Evolutionary conservation across 2,113 vertebrate species (phyloP), one percentile per base, ranked within the genome.

Genomic region (Poeciliopsis turrubarensis): DNA sequence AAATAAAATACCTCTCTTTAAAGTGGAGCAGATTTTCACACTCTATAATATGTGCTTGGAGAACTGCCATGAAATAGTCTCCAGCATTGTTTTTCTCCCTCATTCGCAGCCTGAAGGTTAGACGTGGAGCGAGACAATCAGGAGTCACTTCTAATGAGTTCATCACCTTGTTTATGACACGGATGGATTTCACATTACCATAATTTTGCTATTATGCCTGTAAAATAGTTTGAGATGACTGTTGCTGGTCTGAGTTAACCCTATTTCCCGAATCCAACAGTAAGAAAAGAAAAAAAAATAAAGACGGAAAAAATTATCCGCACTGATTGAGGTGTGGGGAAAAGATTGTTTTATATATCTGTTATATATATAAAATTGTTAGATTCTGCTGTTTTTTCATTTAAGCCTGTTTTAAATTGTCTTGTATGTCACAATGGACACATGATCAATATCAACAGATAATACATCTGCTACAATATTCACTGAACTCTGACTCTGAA

Each of bases 131-230:
- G 27, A 22, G 32, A 31, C 66, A 63, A 79, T 66, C 29, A 27
- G 47, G 54, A 82, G 69, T 78, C 54, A 75, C 80, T 81, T 77
- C 51, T 70, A 79, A 89, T 86, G 72, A 87, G 86, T 86, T 91
- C 78, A 84, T 75, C 85, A 85, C 81, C 82, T 81, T 62, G 44
- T 75, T n/a, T 73, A 63, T 71, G 63, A 30, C 57, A 72, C 37
- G 72, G 44, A 70, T 51, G 29, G 70, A 51, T 70, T 74, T 89
- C 47, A 84, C 80, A 87, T 79, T 65, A 77, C 65, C 74, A 79
- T 75, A 80, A 87, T 85, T 65, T 72, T 60, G 70, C 60, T 41
- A 81, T 86, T 87, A 77, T 80, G 71, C 78, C 65, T 83, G 68
- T 47, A 64, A 81, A 86, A 87, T 74, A 32, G 79, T 27, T 44